Conservation (phyloP, 2,113 vertebrate species). For the Gymnogyps californianus region DNA sequence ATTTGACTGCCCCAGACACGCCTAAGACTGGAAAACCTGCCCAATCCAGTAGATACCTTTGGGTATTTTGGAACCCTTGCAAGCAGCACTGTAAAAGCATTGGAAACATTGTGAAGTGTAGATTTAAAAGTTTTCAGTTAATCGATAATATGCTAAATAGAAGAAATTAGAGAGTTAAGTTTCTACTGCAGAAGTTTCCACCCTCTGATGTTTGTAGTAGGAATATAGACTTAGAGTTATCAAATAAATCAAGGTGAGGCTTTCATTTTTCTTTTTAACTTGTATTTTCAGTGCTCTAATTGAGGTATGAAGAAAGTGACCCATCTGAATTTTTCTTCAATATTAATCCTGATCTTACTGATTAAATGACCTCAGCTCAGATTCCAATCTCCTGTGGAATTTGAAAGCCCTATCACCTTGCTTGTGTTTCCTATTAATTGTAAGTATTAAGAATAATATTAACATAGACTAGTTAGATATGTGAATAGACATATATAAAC, state of each 20-base stretch:
- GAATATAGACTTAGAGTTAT: background rate
- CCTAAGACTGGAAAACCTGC: background rate
- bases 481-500: background rate
- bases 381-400: background rate
- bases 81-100: background rate
- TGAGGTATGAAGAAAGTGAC: background rate
- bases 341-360: background rate
- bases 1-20: background rate
- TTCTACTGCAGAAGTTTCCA: background rate
- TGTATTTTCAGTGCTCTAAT: background rate
- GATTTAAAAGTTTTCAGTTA: background rate
- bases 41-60: background rate
- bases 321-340: background rate
- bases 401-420: background rate
- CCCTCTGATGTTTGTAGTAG: background rate
- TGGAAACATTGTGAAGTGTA: background rate
- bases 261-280: background rate
- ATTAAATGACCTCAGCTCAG: background rate
- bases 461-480: background rate
- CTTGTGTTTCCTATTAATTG: background rate
- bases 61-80: background rate
- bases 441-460: background rate
- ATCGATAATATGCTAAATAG: background rate
- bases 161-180: background rate
- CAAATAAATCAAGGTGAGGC: background rate